A percentile compares a stretch with the other conserved stretches of the same genome.
These are phyloP conservation scores for Aurelia sp. DNA, from an alignment of 30 jellyfish, hydroid and myxozoan genomes.

Conservation along the genomic window DNA sequence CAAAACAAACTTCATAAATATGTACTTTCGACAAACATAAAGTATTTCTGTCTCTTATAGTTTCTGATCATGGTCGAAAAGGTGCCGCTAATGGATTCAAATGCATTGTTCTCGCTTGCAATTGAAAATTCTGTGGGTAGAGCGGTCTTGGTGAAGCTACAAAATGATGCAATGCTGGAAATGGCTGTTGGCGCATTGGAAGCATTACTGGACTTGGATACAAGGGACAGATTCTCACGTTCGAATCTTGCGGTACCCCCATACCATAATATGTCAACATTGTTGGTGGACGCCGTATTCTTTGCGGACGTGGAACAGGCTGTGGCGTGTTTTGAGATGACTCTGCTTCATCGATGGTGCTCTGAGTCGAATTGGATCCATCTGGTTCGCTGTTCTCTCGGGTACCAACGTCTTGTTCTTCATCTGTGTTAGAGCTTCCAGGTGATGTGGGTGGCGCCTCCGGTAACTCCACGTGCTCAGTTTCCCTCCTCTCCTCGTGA, in stretches of 20 bases:
- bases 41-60: not conserved
- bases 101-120: not conserved
- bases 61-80: not conserved
- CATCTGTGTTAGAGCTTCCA: not conserved
- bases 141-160: not conserved
- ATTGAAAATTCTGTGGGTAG: conserved; percentile 1
- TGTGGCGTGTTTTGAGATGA: not conserved
- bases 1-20: not conserved
- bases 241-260: not conserved
- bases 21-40: not conserved
- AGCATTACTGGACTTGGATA: not conserved
- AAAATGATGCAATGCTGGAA: conserved; percentile 4
- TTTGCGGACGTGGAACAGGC: conserved; percentile 19
- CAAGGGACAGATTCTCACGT: no score
- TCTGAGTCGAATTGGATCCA: not conserved
- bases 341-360: not conserved
- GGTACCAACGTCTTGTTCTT: not conserved
- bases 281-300: conserved; percentile 7
- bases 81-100: conserved; percentile 12
- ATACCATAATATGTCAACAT: conserved; percentile 7
- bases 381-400: conserved; percentile 10
- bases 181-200: not conserved
- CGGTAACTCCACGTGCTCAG: no score
- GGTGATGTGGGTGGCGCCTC: no score
- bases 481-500: no score